phyloP scores from a whole-genome alignment of 2,888 invertebrate genomes.

The Leptopilina myrica region DNA sequence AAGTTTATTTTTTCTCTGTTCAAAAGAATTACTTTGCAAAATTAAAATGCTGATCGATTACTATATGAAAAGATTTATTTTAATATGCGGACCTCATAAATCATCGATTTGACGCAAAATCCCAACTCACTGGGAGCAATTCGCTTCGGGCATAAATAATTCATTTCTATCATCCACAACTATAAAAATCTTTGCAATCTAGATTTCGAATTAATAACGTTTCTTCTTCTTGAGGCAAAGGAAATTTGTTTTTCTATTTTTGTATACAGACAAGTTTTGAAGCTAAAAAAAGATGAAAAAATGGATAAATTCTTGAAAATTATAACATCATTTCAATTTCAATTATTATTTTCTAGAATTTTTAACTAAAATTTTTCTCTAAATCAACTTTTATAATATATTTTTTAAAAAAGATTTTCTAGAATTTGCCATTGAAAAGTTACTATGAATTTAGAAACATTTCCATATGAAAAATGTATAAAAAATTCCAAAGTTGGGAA shows the following conservation, averaged over 20 bases:
- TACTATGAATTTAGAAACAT: too few species aligned
- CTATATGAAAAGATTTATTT: constrained; percentile 21
- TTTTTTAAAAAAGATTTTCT: too few species aligned
- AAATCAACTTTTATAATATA: too few species aligned
- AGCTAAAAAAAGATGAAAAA: too few species aligned
- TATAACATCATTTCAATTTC: too few species aligned
- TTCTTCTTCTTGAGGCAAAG: not conserved
- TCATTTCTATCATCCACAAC: constrained; percentile 7
- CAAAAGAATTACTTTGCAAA: constrained; percentile 24
- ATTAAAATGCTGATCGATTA: constrained; percentile 20
- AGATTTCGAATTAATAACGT: constrained; percentile 16
- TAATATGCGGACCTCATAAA: constrained; percentile 24
- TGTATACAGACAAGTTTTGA: too few species aligned
- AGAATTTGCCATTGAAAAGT: too few species aligned
- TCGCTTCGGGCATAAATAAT: constrained; percentile 27
- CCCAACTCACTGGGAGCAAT: not conserved
- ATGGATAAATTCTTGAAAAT: too few species aligned
- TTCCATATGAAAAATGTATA: too few species aligned
- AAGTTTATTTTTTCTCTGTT: not conserved
- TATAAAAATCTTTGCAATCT: constrained; percentile 7
- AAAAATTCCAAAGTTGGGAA: too few species aligned
- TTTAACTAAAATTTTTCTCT: too few species aligned
- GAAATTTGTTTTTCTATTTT: not conserved
- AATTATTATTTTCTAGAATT: too few species aligned
- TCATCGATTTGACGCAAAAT: constrained; percentile 29